phyloP scores from a whole-genome alignment of 2,113 vertebrate genomes.

The Fregetta grallaria region DNA sequence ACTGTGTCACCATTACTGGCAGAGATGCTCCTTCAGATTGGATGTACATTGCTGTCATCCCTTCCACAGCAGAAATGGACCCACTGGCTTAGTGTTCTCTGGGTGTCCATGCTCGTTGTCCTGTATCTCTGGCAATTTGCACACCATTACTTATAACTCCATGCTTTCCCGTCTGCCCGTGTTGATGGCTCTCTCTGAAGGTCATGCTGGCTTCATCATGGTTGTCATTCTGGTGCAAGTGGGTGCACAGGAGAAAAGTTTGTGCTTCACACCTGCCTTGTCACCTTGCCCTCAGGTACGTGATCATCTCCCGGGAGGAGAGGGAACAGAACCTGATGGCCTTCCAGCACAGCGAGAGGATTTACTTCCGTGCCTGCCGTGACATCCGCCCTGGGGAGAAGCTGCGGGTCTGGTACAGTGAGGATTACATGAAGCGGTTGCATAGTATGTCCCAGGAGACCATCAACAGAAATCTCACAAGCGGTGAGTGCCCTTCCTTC shows the following conservation, averaged over 20 bases:
- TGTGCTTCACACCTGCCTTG: neutral
- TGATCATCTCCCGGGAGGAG: constrained; percentile 87
- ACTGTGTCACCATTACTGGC: neutral
- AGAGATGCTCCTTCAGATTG: neutral
- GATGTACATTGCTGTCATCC: neutral
- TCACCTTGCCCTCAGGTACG: constrained; percentile 78
- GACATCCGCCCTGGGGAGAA: constrained; percentile 82
- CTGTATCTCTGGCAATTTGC: neutral
- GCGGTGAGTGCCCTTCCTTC: constrained; percentile 76
- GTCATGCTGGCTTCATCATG: constrained; percentile 6
- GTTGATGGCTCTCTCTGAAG: constrained; percentile 11
- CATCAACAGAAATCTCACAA: constrained; percentile 82
- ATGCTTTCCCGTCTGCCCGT: constrained; percentile 14
- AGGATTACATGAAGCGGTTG: constrained; percentile 88
- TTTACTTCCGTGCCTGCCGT: constrained; percentile 90
- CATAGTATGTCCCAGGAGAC: constrained; percentile 88
- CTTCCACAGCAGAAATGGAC: neutral
- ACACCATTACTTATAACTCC: neutral
- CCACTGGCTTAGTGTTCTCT: neutral
- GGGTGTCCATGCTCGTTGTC: neutral
- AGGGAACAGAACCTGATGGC: constrained; percentile 89
- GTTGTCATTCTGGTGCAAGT: neutral
- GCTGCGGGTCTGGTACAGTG: constrained; percentile 93
- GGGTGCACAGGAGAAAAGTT: neutral
- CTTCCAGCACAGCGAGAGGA: constrained; percentile 86